Percentiles rank a stretch among this genome's conserved stretches.
These are phyloP conservation scores for Nipponacmea schrenckii DNA, from an alignment of 2,888 invertebrate genomes.

Conservation along the genomic window DNA sequence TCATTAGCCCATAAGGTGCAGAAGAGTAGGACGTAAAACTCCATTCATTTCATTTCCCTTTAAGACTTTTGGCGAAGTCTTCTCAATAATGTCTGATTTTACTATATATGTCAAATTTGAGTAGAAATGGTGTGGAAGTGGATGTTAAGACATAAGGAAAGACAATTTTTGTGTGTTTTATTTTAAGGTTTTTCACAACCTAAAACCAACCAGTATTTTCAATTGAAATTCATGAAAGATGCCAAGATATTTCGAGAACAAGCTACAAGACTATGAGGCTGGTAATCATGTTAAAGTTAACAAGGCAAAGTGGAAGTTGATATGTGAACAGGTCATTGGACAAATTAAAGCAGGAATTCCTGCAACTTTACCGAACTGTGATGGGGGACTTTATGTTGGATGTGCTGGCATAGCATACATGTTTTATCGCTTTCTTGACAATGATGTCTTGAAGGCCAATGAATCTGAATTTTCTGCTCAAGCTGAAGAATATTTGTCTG, in stretches of 20 bases:
- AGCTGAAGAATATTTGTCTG: conserved; percentile 75
- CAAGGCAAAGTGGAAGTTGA: conserved; percentile 44
- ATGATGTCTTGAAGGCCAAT: conserved; percentile 61
- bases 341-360: conserved; percentile 47
- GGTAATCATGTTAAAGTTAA: conserved; percentile 42
- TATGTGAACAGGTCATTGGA: conserved; percentile 39
- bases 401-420: conserved; percentile 80
- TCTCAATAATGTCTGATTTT: no score
- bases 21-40: no score
- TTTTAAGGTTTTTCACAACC: no score
- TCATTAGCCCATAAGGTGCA: no score
- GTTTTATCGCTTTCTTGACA: conserved; percentile 78
- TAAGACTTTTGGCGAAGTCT: no score
- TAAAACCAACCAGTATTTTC: no score
- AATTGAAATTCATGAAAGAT: no score
- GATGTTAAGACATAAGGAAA: no score
- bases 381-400: conserved; percentile 79
- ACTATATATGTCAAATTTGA: no score
- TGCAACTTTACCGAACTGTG: conserved; percentile 53
- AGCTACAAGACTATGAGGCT: conserved; percentile 44
- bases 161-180: no score
- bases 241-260: conserved; percentile 51
- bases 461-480: conserved; percentile 71
- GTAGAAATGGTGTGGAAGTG: no score
- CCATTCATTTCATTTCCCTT: no score